phyloP scores from a whole-genome alignment of 2,888 invertebrate species.

The Malachius bipustulatus region DNA sequence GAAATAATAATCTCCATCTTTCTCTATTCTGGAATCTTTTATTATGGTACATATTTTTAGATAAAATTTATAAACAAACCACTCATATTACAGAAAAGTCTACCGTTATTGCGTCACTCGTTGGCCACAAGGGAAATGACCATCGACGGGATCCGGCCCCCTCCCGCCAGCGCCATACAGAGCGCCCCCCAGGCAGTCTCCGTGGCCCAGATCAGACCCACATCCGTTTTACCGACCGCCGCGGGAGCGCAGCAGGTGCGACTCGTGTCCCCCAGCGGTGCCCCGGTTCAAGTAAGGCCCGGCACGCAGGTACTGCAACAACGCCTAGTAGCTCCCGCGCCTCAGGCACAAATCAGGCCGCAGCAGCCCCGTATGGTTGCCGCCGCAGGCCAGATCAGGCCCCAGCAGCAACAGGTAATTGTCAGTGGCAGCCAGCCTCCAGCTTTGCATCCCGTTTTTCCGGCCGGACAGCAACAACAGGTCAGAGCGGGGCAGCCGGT shows the following conservation, averaged over 20 bases:
- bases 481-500: constrained; percentile 49
- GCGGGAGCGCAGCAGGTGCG: constrained; percentile 53
- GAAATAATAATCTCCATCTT: too few species aligned
- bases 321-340: constrained; percentile 43
- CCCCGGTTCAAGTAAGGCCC: constrained; percentile 41
- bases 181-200: constrained; percentile 26
- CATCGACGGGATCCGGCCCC: constrained; percentile 91
- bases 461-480: constrained; percentile 22
- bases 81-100: constrained; percentile 87
- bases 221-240: too few species aligned
- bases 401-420: constrained; percentile 27
- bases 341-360: too few species aligned
- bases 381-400: constrained; percentile 31
- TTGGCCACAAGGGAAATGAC: constrained; percentile 79
- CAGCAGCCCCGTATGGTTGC: constrained; percentile 34
- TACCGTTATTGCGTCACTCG: constrained; percentile 84
- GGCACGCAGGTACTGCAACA: constrained; percentile 40
- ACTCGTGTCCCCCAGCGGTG: constrained; percentile 44
- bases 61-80: too few species aligned
- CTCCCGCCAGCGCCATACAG: constrained; percentile 50
- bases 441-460: constrained; percentile 36
- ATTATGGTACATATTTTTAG: too few species aligned
- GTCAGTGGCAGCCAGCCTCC: constrained; percentile 37
- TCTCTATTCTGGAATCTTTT: too few species aligned
- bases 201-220: constrained; percentile 37